A percentile compares a stretch with the other conserved stretches of the same genome.
These are phyloP conservation scores for Argopecten irradians DNA, from an alignment of 1,140 invertebrate genomes.

Conservation along the genomic window DNA sequence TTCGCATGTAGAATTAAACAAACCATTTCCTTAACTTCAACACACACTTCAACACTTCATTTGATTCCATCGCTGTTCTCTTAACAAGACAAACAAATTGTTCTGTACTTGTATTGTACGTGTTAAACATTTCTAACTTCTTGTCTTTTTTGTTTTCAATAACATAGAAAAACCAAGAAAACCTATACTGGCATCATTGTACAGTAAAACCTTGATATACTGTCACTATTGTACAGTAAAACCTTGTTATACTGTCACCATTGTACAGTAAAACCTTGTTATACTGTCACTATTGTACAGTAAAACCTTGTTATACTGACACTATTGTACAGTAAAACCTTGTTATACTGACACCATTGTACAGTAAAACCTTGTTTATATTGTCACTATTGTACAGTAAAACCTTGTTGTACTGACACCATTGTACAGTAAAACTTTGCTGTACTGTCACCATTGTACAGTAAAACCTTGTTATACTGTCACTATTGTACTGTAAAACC, in stretches of 20 bases:
- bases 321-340: neutral
- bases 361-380: too few relatives aligned
- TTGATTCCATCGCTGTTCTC: neutral
- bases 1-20: neutral
- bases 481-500: neutral
- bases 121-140: neutral
- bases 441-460: too few relatives aligned
- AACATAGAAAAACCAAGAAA: too few relatives aligned
- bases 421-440: too few relatives aligned
- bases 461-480: neutral
- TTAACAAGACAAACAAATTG: neutral
- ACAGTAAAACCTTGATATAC: too few relatives aligned
- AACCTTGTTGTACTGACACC: neutral
- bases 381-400: neutral
- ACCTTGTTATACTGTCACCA: too few relatives aligned
- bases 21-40: neutral
- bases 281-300: neutral
- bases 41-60: constrained; percentile 21
- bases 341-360: too few relatives aligned
- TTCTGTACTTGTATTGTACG: neutral
- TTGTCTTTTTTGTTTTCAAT: neutral
- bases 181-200: neutral
- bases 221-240: neutral
- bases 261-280: neutral
- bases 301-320: neutral